Conservation (phyloP, 2,797 vertebrate genomes). For the Limnodromus scolopaceus region DNA sequence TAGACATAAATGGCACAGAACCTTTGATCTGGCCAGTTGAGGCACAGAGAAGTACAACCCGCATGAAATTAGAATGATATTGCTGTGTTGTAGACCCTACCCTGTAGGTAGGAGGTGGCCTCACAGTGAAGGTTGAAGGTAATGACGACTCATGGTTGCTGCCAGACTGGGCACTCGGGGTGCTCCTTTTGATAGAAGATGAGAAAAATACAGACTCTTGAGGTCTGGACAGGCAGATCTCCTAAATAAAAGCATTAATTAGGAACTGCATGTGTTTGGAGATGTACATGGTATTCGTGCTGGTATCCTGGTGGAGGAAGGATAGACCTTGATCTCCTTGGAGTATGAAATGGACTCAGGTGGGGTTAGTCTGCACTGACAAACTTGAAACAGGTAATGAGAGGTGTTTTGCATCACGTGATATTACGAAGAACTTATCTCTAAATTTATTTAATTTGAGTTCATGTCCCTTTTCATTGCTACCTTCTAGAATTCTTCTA, state of each 20-base stretch:
- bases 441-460: background rate
- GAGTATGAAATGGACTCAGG: background rate
- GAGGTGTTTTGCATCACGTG: background rate
- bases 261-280: background rate
- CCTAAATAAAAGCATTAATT: background rate
- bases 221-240: background rate
- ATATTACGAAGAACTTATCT: background rate
- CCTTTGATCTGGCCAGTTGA: background rate
- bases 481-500: background rate
- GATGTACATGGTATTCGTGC: background rate
- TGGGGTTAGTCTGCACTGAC: background rate
- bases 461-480: background rate
- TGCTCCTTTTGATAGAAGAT: background rate
- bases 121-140: background rate
- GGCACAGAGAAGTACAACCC: background rate
- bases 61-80: fast-evolving
- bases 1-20: background rate
- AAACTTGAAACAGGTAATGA: background rate
- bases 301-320: background rate
- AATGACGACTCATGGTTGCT: fast-evolving
- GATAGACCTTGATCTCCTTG: background rate
- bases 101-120: background rate
- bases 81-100: background rate
- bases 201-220: background rate
- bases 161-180: background rate